Evolutionary conservation across 2,797 vertebrate genomes (phyloP).

Genomic region (Fratercula arctica): DNA sequence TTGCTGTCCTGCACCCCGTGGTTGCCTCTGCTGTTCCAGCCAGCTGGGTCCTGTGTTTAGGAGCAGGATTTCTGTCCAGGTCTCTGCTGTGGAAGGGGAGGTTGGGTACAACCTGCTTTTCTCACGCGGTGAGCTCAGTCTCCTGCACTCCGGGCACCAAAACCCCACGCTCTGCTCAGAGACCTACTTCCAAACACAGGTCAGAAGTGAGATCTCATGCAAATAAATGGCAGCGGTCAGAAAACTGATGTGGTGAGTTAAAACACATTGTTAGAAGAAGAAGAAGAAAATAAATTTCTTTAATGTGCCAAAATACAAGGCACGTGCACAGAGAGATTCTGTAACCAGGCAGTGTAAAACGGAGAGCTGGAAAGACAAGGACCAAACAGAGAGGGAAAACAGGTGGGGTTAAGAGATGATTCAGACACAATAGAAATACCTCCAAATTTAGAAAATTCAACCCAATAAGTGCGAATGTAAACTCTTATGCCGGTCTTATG

Average conservation of each 20-base stretch:
- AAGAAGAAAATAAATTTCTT: neutral
- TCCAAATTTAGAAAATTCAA: neutral
- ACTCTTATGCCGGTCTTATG: neutral
- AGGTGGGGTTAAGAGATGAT: neutral
- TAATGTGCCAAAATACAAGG: neutral
- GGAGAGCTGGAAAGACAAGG: neutral
- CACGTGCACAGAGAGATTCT: neutral
- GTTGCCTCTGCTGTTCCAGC: neutral
- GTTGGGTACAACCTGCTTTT: rapidly evolving
- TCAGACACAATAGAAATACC: neutral
- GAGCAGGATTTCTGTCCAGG: neutral
- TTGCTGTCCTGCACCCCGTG: neutral
- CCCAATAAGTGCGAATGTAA: neutral
- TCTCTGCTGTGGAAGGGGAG: neutral
- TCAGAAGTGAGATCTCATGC: neutral
- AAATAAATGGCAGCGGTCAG: rapidly evolving
- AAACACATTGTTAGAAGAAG: neutral
- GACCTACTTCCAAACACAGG: neutral
- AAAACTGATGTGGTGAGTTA: neutral
- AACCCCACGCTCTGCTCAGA: neutral
- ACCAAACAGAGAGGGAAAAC: neutral
- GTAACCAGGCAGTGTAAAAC: neutral
- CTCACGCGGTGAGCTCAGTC: neutral
- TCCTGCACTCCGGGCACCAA: neutral
- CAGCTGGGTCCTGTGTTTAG: neutral